Percentiles rank a stretch among this genome's conserved stretches.
Conservation (phyloP, 92 coral and sea anemone species). For the Ricordea florida region DNA sequence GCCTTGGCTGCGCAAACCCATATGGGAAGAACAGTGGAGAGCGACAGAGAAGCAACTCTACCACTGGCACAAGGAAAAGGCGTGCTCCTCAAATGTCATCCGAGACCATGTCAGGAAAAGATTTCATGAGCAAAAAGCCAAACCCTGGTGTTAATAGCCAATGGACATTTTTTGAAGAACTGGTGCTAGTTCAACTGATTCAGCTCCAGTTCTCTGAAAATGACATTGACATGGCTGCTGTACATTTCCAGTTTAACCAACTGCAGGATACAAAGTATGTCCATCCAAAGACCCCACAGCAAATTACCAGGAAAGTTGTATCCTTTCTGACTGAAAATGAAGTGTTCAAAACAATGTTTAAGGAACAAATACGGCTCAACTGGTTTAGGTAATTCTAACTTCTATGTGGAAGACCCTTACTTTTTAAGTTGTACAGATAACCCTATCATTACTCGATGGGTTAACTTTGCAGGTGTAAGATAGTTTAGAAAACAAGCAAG, state of each 20-base stretch:
- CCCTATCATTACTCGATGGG: constrained; percentile 36
- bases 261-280: constrained; percentile 21
- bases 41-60: constrained; percentile 13
- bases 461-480: too few species aligned
- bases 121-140: constrained; percentile 30
- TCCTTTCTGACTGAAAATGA: constrained; percentile 42
- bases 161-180: constrained; percentile 47
- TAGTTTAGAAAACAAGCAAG: too few species aligned
- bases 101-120: constrained; percentile 25
- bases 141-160: constrained; percentile 10
- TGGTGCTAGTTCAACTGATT: constrained; percentile 30
- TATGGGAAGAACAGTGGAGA: constrained; percentile 36
- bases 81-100: constrained; percentile 36
- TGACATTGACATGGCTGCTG: constrained; percentile 37
- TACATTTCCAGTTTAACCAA: constrained; percentile 46
- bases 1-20: constrained; percentile 44
- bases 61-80: constrained; percentile 42
- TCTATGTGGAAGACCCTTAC: constrained; percentile 33
- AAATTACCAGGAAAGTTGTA: constrained; percentile 44
- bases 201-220: constrained; percentile 37
- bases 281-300: constrained; percentile 33
- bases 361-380: constrained; percentile 41
- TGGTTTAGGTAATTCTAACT: constrained; percentile 18
- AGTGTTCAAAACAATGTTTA: constrained; percentile 23
- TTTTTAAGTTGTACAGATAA: constrained; percentile 23